Base-by-base conservation (phyloP, 1,140 invertebrate species). In the Lepidostoma basale region DNA sequence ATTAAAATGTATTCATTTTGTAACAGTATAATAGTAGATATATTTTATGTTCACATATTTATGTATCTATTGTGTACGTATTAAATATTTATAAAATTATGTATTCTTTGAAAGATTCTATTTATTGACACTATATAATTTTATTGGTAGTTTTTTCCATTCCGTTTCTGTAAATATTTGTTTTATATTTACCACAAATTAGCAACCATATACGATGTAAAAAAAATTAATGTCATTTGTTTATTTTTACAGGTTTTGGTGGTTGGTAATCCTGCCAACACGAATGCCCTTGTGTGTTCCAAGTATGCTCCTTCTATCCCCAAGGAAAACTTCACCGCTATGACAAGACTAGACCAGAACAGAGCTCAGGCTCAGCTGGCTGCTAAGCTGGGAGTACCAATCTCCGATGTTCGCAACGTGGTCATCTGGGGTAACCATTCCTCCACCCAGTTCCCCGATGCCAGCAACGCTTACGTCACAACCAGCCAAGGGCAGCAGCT, bases 391-490 rank as follows among this genome's bases (percentile, higher is more conserved):
- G 84, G 84, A 20, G 84, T 90, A 18, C 81, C 91, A 60, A 89
- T 93, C 33, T 86, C 87, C 62, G 85, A 90, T 75, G 90, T 99
- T 2, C 88, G 88, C 73, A 98, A 98, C 79, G 90, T 97, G 4
- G 93, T 97, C 64, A 99, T 99, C 76, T 99, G 98, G 98, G 98
- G 98, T 22, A 99, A 99, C 82, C 98, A 99, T 77, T 99, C 97
- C 0, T 96, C 95, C 4, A 99, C 98, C 2, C 98, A 99, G 83
- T 99, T 94, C 80, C 98, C 98, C 16, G 98, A 99, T 88, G 92
- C 92, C 9, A 84, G 86, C n/a, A 90, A 97, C 79, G 96, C 96
- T 52, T 80, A 85, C 39, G 94, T 95, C 4, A 79, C 77, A 49
- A 81, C 85, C 74, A 81, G 78, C 75, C 85, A 78, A 25, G 75